Conservation (phyloP, 2,888 invertebrate species). For the Troides oblongomaculatus region DNA sequence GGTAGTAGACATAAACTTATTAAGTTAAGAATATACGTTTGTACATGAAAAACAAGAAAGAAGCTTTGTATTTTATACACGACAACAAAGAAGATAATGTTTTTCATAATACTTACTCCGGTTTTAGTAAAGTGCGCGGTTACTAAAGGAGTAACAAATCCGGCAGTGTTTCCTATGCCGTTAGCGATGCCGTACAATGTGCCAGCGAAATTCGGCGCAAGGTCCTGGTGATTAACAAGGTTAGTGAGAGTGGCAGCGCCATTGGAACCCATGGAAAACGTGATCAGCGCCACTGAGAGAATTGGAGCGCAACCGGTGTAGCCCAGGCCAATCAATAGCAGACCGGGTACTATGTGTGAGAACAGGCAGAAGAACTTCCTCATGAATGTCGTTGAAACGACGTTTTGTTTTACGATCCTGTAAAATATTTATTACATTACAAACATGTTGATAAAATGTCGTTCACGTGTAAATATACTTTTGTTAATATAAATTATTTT, state of each 20-base stretch:
- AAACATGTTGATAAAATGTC: conserved; percentile 5
- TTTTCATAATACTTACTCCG: conserved; percentile 63
- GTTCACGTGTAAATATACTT: no score
- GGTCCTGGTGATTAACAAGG: conserved; percentile 84
- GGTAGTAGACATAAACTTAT: no score
- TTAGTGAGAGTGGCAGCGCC: conserved; percentile 82
- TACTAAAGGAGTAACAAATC: conserved; percentile 85
- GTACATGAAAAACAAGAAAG: not conserved
- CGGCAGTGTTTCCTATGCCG: conserved; percentile 85
- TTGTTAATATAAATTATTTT: no score
- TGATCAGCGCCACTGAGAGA: conserved; percentile 83
- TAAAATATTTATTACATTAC: conserved; percentile 33
- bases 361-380: conserved; percentile 84
- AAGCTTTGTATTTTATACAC: not conserved
- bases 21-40: no score
- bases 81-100: not conserved
- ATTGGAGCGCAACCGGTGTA: conserved; percentile 82
- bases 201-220: conserved; percentile 89
- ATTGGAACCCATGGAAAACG: conserved; percentile 84
- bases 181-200: conserved; percentile 88
- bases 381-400: conserved; percentile 76
- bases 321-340: conserved; percentile 77
- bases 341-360: conserved; percentile 79
- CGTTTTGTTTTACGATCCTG: conserved; percentile 74
- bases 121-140: conserved; percentile 83